Evolutionary conservation across 2,797 vertebrate genomes (phyloP).

Genomic region (Limnodromus scolopaceus): DNA sequence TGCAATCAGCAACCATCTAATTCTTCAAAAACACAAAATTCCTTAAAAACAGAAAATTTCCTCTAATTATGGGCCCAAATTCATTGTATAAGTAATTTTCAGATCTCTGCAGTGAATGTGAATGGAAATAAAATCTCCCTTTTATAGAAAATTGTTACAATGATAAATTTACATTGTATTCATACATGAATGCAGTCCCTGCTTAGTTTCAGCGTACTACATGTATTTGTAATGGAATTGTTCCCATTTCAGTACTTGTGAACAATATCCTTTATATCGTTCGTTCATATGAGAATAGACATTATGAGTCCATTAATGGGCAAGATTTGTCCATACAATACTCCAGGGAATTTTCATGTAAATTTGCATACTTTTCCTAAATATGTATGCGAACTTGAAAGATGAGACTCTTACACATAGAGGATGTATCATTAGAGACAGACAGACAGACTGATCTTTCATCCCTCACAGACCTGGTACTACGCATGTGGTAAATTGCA

Average conservation of each 20-base stretch:
- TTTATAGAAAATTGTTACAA: slow-evolving; percentile 37
- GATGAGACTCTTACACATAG: slow-evolving; percentile 6
- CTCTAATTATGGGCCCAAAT: slow-evolving; percentile 6
- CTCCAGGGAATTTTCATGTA: slow-evolving; percentile 59
- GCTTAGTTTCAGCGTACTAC: slow-evolving; percentile 14
- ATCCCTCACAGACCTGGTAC: not conserved
- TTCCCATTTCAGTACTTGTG: slow-evolving; percentile 46
- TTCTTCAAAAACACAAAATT: slow-evolving; percentile 20
- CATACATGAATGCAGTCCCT: slow-evolving; percentile 36
- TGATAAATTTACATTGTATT: slow-evolving; percentile 64
- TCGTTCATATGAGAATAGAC: slow-evolving; percentile 55
- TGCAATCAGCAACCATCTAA: not conserved
- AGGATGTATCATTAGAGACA: not conserved
- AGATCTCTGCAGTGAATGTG: not conserved
- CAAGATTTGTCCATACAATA: slow-evolving; percentile 61
- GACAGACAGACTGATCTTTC: not conserved
- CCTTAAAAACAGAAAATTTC: not conserved
- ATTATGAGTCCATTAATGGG: slow-evolving; percentile 65
- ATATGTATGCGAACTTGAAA: slow-evolving; percentile 42
- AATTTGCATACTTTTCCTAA: slow-evolving; percentile 61
- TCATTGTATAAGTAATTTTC: slow-evolving; percentile 29
- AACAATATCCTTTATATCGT: slow-evolving; percentile 59
- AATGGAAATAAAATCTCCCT: slow-evolving; percentile 54
- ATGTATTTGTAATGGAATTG: slow-evolving; percentile 56
- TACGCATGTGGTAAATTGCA: not conserved